Conservation (phyloP, 2,113 vertebrate species). For the Maccullochella peelii region DNA sequence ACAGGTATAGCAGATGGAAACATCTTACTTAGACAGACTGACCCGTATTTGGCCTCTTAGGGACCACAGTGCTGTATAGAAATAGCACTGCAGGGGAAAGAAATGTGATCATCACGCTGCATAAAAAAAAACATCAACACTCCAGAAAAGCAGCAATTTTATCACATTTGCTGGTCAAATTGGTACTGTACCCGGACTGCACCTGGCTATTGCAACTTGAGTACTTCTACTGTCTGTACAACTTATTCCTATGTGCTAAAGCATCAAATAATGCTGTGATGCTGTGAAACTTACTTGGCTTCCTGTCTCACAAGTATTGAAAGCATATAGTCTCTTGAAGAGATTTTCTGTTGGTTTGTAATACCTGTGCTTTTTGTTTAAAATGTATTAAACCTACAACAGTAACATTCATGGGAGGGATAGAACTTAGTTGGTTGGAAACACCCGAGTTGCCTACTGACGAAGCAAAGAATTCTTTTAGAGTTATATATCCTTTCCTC, state of each 20-base stretch:
- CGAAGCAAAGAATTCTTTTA: background rate
- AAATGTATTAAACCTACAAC: background rate
- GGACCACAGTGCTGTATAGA: background rate
- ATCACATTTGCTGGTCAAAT: slow-evolving; percentile 7
- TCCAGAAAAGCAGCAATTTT: slow-evolving; percentile 1
- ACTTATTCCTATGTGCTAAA: background rate
- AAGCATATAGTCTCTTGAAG: background rate
- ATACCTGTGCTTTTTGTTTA: background rate
- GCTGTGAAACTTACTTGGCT: background rate
- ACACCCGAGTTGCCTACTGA: background rate
- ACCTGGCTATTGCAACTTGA: background rate
- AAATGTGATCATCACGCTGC: background rate
- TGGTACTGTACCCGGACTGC: background rate
- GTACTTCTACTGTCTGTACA: background rate
- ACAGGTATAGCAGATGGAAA: background rate
- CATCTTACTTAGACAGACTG: background rate
- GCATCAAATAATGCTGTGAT: background rate
- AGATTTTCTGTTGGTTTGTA: background rate
- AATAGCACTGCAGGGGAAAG: background rate
- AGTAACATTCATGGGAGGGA: background rate
- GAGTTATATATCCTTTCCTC: background rate
- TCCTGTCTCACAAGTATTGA: background rate
- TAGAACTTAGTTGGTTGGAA: background rate
- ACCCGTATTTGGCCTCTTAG: background rate
- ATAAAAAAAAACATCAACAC: background rate